Conservation (phyloP, 2,797 vertebrate species). For the Salmo trutta region DNA sequence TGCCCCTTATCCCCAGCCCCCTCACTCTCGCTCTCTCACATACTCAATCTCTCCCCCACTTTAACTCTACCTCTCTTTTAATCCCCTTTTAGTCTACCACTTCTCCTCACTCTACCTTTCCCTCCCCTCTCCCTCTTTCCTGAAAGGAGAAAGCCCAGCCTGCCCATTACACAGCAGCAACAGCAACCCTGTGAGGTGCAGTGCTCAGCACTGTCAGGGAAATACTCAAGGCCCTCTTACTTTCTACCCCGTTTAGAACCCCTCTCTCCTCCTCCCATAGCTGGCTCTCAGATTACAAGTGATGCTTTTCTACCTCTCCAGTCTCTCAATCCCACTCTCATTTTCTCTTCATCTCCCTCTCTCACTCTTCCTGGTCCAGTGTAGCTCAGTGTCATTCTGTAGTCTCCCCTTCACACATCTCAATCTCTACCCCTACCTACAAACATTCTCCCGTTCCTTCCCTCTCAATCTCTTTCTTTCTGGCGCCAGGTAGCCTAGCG, state of each 20-base stretch:
- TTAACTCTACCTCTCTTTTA: background rate
- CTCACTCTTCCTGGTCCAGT: background rate
- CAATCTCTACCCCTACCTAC: background rate
- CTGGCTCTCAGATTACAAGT: constrained; percentile 17
- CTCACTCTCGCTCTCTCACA: constrained; percentile 10
- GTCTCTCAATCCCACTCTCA: background rate
- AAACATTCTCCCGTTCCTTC: constrained; percentile 27
- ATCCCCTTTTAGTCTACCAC: background rate
- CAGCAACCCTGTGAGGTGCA: constrained; percentile 2
- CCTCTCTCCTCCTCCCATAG: background rate
- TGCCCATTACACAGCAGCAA: constrained; percentile 3
- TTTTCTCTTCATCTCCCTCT: background rate
- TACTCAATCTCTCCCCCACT: constrained; percentile 28
- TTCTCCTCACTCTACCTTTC: constrained; percentile 33
- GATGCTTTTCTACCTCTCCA: constrained; percentile 13
- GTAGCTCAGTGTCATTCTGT: constrained; percentile 1
- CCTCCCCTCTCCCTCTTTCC: background rate
- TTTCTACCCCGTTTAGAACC: background rate
- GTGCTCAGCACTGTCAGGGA: constrained; percentile 20
- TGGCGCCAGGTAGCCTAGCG: too few species aligned
- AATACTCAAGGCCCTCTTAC: constrained; percentile 5
- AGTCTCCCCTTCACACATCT: background rate
- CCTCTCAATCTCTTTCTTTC: constrained; percentile 14
- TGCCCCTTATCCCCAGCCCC: constrained; percentile 13
- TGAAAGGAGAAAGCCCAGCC: background rate